phyloP scores from a whole-genome alignment of 1,140 invertebrate species.

The Conus betulinus region DNA sequence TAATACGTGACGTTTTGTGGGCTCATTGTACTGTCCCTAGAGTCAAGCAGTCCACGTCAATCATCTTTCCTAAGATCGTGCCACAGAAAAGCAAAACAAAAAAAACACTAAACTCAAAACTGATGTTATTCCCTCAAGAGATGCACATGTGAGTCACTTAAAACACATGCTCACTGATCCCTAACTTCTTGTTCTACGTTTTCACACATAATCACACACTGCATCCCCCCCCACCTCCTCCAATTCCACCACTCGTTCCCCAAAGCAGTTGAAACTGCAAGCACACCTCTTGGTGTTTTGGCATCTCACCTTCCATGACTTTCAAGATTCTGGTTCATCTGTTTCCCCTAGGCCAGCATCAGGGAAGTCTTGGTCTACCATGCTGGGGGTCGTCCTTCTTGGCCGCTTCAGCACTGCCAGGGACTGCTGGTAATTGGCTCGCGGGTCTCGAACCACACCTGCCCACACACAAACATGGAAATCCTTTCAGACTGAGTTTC shows the following conservation, averaged over 20 bases:
- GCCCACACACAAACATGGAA: background rate
- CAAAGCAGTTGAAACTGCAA: no score
- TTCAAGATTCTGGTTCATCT: conserved; percentile 59
- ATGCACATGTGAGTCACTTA: no score
- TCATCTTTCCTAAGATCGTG: conserved; percentile 64
- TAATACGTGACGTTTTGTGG: conserved; percentile 84
- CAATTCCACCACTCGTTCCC: no score
- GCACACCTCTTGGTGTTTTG: no score
- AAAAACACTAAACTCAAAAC: no score
- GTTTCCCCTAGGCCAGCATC: conserved; percentile 98
- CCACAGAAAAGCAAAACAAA: background rate
- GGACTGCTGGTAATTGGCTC: conserved; percentile 86
- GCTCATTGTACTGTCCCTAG: conserved; percentile 98
- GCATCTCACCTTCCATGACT: conserved; percentile 62
- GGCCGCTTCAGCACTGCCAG: conserved; percentile 59
- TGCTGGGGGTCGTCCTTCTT: conserved; percentile 78
- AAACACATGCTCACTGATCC: no score
- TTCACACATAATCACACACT: no score
- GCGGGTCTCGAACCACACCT: conserved; percentile 84
- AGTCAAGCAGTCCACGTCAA: conserved; percentile 95
- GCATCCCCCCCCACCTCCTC: no score
- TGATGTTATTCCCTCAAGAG: no score
- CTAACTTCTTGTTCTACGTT: no score
- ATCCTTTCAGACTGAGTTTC: no score
- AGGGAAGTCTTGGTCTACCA: conserved; percentile 99